These are phyloP conservation scores for Nasua narica DNA, from an alignment of 2,797 vertebrate species.

Conservation along the genomic window DNA sequence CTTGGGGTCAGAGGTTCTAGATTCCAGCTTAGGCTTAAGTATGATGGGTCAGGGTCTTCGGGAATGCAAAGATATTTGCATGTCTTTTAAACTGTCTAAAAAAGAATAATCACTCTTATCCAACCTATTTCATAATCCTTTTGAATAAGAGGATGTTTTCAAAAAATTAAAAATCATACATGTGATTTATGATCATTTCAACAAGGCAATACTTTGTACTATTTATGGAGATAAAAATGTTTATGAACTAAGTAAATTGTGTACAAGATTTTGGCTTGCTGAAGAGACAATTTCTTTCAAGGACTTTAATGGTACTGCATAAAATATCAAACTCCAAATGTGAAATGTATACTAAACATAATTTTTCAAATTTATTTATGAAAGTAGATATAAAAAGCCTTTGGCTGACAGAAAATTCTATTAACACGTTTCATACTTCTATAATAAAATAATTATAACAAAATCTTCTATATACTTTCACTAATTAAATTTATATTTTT, in stretches of 20 bases:
- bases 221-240: not conserved
- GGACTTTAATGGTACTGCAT: not conserved
- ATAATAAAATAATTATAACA: not conserved
- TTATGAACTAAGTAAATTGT: not conserved
- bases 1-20: not conserved
- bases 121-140: not conserved
- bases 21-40: not conserved
- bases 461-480: not conserved
- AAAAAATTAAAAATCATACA: not conserved
- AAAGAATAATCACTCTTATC: not conserved
- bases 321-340: not conserved
- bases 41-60: not conserved
- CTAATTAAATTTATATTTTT: conserved; percentile 31
- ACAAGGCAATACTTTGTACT: not conserved
- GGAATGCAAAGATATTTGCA: not conserved
- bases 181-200: not conserved
- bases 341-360: conserved; percentile 2
- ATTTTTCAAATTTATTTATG: conserved; percentile 14
- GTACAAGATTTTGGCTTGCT: not conserved
- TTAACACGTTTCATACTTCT: not conserved
- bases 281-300: not conserved
- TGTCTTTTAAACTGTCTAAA: not conserved
- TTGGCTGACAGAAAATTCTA: not conserved
- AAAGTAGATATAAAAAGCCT: not conserved
- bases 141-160: not conserved